Conservation (phyloP, 53 echinoderm and acorn worm genomes). For the Holothuria leucospilota region DNA sequence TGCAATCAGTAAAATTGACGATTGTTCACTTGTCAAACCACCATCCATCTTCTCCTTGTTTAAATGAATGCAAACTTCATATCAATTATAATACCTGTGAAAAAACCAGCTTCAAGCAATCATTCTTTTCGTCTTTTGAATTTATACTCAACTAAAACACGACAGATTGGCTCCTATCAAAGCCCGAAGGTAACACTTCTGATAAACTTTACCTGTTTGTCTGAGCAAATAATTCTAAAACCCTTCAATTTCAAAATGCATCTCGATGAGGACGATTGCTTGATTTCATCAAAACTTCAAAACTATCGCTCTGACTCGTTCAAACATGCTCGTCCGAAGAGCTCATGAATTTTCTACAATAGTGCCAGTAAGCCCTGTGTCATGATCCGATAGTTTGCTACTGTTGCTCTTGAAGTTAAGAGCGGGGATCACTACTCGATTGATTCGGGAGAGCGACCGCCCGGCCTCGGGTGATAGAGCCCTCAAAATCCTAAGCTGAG, state of each 20-base stretch:
- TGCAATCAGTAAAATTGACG: too few species aligned
- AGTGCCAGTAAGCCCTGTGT: slow-evolving; percentile 11
- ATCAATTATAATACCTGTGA: too few species aligned
- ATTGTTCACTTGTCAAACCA: too few species aligned
- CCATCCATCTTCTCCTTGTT: too few species aligned
- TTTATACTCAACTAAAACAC: neutral
- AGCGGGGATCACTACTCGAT: slow-evolving; percentile 23
- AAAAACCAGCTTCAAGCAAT: too few species aligned
- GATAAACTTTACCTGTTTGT: slow-evolving; percentile 26
- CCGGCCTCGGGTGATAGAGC: slow-evolving; percentile 26
- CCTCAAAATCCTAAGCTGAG: slow-evolving; percentile 3
- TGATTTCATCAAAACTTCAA: too few species aligned
- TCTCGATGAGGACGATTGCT: too few species aligned
- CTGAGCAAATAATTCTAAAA: slow-evolving; percentile 28
- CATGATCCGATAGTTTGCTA: slow-evolving; percentile 19
- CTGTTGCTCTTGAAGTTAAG: slow-evolving; percentile 19
- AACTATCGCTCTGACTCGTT: too few species aligned
- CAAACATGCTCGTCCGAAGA: slow-evolving; percentile 4
- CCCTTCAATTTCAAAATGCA: neutral
- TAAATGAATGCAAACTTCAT: too few species aligned
- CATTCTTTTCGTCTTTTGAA: too few species aligned
- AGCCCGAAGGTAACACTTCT: slow-evolving; percentile 18
- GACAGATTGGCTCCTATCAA: slow-evolving; percentile 31
- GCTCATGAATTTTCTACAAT: slow-evolving; percentile 40
- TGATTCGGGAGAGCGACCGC: neutral